These are phyloP conservation scores for Standfussiana lucernea DNA, from an alignment of 2,888 invertebrate genomes.

Conservation along the genomic window DNA sequence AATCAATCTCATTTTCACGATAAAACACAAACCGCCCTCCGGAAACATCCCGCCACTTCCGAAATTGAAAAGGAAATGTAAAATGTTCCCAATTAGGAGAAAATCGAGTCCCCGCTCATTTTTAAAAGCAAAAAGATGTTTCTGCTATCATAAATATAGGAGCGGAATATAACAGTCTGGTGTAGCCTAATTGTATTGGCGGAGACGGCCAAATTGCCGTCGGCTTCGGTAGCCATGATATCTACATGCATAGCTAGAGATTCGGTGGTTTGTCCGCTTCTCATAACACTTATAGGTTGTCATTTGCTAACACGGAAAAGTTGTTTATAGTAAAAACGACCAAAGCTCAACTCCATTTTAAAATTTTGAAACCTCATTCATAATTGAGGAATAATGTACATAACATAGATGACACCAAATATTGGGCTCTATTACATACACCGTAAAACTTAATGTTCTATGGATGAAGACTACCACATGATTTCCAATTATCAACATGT, in stretches of 20 bases:
- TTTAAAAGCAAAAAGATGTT: constrained; percentile 46
- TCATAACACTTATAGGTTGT: too few relatives aligned
- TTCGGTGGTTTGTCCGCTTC: background rate
- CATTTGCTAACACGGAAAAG: too few relatives aligned
- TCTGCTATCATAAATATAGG: constrained; percentile 11
- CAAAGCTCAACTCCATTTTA: too few relatives aligned
- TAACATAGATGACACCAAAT: too few relatives aligned
- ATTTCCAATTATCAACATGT: background rate
- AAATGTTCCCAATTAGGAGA: background rate
- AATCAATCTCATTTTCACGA: background rate
- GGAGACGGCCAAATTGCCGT: constrained; percentile 26
- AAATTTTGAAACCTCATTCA: too few relatives aligned
- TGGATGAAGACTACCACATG: background rate
- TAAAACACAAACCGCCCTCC: background rate
- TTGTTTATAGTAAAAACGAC: too few relatives aligned
- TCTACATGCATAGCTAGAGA: background rate
- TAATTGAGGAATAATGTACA: too few relatives aligned
- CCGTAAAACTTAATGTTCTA: background rate
- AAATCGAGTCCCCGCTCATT: background rate
- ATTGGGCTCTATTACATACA: too few relatives aligned
- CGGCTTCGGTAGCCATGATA: constrained; percentile 5
- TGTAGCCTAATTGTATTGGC: constrained; percentile 37
- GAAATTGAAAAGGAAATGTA: constrained; percentile 18
- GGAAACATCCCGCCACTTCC: constrained; percentile 3
- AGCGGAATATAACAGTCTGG: constrained; percentile 15